Evolutionary conservation across 92 coral and sea anemone genomes (phyloP), one percentile per base, ranked within the genome.

Genomic region (Porites rus): DNA sequence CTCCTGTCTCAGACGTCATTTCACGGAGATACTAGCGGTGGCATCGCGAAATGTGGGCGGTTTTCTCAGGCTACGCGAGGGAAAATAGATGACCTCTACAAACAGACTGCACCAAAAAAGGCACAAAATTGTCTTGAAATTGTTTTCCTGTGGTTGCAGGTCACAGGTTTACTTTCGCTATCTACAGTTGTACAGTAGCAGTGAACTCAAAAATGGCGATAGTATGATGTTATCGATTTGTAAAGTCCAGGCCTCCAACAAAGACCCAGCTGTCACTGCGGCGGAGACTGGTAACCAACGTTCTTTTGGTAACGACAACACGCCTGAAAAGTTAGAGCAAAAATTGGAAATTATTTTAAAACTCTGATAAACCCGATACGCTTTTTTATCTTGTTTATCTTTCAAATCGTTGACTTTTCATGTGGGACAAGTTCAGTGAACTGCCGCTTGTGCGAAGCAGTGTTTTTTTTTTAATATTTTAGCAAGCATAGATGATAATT

Each of bases 221-320:
- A 97, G 86, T 64, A 97, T 88, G 51, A 97, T 89, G 88, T 97
- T 97, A 74, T 97, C 99, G 11, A 97, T 93, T 78, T 97, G 99
- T 18, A 94, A 89, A 28, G 99, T 97, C 93, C 95, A 97, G 1
- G 98, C 96, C 71, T 97, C 99, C 20, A 97, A 86, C 53, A 97
- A 74, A 0, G 99, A 97, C 24, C 97, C 80, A 21, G 85, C 88
- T 16, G 84, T 73, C 43, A 93, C 69, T 38, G 91, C 91, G 9
- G 76, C 38, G 46, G 84, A 71, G 43, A 92, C 91, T 75, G 88
- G 79, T 12, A 86, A 61, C 94, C 96, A 89, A 6, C 83, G 86
- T 21, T 80, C 51, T 60, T 81, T 66, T 22, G 86, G 73, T 58
- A 94, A 81, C 18, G 71, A 65, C 38, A 87, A 80, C 58, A 88